Percentiles rank a stretch among this genome's conserved stretches.
These are phyloP conservation scores for Philereme vetulata DNA, from an alignment of 2,888 invertebrate genomes.

Conservation along the genomic window DNA sequence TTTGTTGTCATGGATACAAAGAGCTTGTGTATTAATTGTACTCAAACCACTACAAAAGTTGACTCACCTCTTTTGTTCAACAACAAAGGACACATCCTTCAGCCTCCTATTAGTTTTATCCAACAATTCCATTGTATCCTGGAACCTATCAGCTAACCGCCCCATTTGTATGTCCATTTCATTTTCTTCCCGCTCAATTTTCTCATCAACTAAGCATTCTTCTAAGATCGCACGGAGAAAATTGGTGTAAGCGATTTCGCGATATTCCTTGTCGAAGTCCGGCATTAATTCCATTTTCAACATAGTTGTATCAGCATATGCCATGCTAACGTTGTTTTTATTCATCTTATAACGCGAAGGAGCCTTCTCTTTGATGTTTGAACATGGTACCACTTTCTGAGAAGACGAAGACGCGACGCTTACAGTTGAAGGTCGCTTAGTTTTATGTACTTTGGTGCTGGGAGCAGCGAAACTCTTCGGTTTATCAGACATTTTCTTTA, in stretches of 20 bases:
- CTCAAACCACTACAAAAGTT: not conserved
- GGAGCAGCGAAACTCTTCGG: conserved; percentile 52
- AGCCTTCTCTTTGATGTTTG: conserved; percentile 46
- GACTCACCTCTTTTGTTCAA: conserved; percentile 73
- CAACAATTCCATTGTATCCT: conserved; percentile 69
- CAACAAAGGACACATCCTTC: conserved; percentile 75
- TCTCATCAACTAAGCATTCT: conserved; percentile 70
- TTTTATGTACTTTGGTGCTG: conserved; percentile 47
- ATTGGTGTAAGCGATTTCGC: conserved; percentile 66
- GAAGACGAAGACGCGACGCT: conserved; percentile 49
- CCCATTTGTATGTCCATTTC: conserved; percentile 74
- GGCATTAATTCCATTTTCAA: conserved; percentile 52
- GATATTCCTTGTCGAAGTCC: conserved; percentile 58
- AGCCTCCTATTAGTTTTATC: conserved; percentile 73
- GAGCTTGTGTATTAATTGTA: no score
- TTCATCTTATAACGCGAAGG: conserved; percentile 44
- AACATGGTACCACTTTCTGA: conserved; percentile 26
- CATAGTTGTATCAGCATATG: conserved; percentile 54
- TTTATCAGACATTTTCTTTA: conserved; percentile 60
- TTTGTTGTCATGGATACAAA: not conserved
- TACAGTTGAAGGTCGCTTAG: conserved; percentile 53
- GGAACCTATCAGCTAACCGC: conserved; percentile 70
- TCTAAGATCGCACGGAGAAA: conserved; percentile 66
- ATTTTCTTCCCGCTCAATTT: conserved; percentile 67
- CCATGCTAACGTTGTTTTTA: conserved; percentile 47